A percentile compares a stretch with the other conserved stretches of the same genome.
phyloP scores from a whole-genome alignment of 2,113 vertebrate species.

The Zosterops borbonicus region DNA sequence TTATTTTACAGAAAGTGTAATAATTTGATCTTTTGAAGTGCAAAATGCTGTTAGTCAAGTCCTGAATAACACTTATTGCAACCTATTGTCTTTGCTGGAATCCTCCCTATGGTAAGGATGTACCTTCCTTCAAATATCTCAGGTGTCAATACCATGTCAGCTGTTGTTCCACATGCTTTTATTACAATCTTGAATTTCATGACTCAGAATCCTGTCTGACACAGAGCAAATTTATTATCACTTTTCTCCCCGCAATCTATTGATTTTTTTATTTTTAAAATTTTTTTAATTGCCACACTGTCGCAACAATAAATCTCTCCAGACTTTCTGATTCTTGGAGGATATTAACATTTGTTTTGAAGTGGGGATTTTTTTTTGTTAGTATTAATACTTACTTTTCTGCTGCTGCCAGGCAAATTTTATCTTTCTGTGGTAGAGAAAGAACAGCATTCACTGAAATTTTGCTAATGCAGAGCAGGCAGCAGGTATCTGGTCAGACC shows the following conservation, averaged over 20 bases:
- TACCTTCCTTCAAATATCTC: background rate
- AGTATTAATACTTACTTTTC: background rate
- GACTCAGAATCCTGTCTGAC: background rate
- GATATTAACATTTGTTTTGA: constrained; percentile 1
- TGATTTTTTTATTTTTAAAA: background rate
- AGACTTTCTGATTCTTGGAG: background rate
- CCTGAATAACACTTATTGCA: background rate
- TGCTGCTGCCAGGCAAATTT: background rate
- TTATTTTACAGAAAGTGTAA: background rate
- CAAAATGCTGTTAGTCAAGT: background rate
- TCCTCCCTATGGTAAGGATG: background rate
- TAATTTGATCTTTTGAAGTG: background rate
- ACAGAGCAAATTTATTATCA: background rate
- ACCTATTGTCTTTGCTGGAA: background rate
- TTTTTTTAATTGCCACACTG: background rate
- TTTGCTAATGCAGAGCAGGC: background rate
- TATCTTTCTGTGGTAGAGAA: background rate
- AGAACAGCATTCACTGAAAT: background rate
- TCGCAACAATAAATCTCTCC: background rate
- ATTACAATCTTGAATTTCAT: background rate
- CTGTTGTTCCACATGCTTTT: background rate
- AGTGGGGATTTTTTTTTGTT: background rate
- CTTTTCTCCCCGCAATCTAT: background rate
- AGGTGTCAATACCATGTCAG: background rate
- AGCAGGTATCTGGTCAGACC: background rate